Conservation (phyloP, 2,888 invertebrate species). For the Lasioglossum pauxillum region DNA sequence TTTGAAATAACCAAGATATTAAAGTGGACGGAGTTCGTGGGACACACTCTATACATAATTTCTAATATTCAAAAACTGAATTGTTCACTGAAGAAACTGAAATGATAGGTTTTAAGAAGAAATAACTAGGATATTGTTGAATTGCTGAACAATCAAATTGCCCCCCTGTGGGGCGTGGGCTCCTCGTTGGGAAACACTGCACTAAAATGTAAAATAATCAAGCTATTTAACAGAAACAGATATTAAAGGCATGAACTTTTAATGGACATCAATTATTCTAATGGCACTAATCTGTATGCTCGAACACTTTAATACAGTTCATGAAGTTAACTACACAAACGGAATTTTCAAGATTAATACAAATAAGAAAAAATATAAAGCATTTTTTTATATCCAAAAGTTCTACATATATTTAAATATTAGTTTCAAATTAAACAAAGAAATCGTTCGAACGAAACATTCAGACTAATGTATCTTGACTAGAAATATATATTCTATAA, state of each 20-base stretch:
- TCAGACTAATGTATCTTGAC: slow-evolving; percentile 79
- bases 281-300: background rate
- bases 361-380: background rate
- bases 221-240: background rate
- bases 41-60: too few relatives aligned
- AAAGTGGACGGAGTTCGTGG: too few relatives aligned
- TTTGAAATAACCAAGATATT: too few relatives aligned
- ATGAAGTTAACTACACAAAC: background rate
- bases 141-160: too few relatives aligned
- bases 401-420: background rate
- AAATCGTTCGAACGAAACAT: background rate
- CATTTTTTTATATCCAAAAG: background rate
- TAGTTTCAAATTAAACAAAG: background rate
- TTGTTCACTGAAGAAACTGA: too few relatives aligned
- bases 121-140: too few relatives aligned
- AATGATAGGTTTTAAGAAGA: too few relatives aligned
- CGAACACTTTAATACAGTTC: background rate
- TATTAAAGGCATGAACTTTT: background rate
- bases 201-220: background rate
- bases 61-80: too few relatives aligned
- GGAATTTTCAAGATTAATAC: background rate
- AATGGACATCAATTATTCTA: background rate
- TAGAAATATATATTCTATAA: slow-evolving; percentile 81
- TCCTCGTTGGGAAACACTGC: too few relatives aligned
- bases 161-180: too few relatives aligned